phyloP scores from a whole-genome alignment of 1,140 invertebrate species.

The Drosophila willistoni region DNA sequence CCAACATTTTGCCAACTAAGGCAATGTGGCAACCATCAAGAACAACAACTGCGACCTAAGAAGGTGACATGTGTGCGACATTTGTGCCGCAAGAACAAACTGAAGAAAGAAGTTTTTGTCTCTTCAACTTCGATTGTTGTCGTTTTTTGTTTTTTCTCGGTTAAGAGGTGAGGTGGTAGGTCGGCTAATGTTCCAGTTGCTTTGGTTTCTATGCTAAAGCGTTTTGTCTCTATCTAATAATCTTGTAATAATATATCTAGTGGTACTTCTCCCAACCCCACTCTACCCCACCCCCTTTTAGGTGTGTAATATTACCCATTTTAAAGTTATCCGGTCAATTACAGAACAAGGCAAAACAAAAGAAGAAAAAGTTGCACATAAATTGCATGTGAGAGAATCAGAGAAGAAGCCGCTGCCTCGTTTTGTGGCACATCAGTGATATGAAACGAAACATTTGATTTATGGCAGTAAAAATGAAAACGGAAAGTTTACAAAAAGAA shows the following conservation, averaged over 20 bases:
- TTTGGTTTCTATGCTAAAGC: slow-evolving; percentile 79
- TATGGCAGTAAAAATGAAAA: slow-evolving; percentile 1
- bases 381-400: slow-evolving; percentile 28
- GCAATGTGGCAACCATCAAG: slow-evolving; percentile 55
- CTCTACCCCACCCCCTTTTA: not conserved
- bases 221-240: slow-evolving; percentile 78
- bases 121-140: not conserved
- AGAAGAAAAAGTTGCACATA: slow-evolving; percentile 47
- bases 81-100: slow-evolving; percentile 62
- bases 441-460: slow-evolving; percentile 28
- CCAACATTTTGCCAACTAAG: slow-evolving; percentile 73
- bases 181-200: slow-evolving; percentile 79
- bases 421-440: slow-evolving; percentile 65
- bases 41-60: slow-evolving; percentile 31
- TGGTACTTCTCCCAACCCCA: slow-evolving; percentile 15
- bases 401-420: slow-evolving; percentile 8
- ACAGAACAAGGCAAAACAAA: slow-evolving; percentile 17
- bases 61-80: slow-evolving; percentile 74
- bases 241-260: slow-evolving; percentile 70
- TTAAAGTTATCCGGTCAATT: slow-evolving; percentile 50
- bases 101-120: slow-evolving; percentile 30
- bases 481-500: not conserved
- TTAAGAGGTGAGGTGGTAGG: slow-evolving; percentile 22
- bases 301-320: slow-evolving; percentile 51
- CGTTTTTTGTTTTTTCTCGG: not conserved